phyloP scores from a whole-genome alignment of 2,888 invertebrate genomes.

The Stegana nigrithorax region DNA sequence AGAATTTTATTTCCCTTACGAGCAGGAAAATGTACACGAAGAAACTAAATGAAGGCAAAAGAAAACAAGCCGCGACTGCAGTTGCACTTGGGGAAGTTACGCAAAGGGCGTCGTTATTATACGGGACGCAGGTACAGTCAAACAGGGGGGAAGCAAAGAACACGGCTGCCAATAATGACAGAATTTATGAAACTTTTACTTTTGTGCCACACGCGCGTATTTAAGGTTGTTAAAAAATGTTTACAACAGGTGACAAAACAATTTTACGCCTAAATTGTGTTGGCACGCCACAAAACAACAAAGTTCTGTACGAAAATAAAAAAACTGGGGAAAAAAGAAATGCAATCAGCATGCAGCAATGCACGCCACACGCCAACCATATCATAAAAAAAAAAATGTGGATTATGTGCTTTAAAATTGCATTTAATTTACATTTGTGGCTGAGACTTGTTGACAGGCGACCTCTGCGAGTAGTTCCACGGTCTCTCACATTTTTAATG shows the following conservation, averaged over 20 bases:
- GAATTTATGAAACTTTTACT: slow-evolving; percentile 47
- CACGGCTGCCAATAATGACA: background rate
- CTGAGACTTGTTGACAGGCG: too few species aligned
- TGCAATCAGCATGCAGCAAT: background rate
- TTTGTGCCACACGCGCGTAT: slow-evolving; percentile 21
- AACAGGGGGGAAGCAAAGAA: background rate
- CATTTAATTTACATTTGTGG: too few species aligned
- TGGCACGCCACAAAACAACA: too few species aligned
- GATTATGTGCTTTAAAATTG: too few species aligned
- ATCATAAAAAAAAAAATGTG: too few species aligned
- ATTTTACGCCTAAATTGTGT: slow-evolving; percentile 37
- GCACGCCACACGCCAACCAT: too few species aligned
- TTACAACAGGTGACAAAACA: slow-evolving; percentile 62
- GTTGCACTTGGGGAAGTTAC: background rate
- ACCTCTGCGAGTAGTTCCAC: too few species aligned
- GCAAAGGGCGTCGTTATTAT: background rate
- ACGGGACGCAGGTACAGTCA: background rate
- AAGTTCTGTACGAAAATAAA: background rate
- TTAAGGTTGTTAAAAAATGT: too few species aligned
- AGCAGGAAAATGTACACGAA: background rate
- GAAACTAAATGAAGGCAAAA: background rate
- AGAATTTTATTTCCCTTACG: background rate
- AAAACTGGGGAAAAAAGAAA: background rate
- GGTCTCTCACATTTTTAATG: too few species aligned
- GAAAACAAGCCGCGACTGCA: background rate